Evolutionary conservation across 2,113 vertebrate genomes (phyloP), one percentile per base, ranked within the genome.

Genomic region (Orthonyx spaldingii): DNA sequence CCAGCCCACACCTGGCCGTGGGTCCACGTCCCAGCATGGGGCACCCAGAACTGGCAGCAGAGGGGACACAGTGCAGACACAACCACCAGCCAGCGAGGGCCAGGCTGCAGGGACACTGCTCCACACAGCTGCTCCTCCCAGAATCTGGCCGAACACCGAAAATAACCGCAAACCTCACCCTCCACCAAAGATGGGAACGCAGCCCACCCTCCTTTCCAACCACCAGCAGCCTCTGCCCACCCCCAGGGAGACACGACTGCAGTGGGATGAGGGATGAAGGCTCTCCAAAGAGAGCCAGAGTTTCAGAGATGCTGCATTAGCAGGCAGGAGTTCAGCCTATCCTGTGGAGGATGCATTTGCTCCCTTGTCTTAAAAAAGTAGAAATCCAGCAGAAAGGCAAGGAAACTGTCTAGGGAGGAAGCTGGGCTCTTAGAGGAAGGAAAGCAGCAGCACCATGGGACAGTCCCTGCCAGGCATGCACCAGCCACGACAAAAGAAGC

Each of bases 1-100:
- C 41, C 47, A 61, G 41, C 32, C 55, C 19, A 18, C n/a, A 44
- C 37, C 53, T 10, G 41, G 47, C 65, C 2, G 0, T 4, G 56
- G 41, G 64, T 64, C 49, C 53, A 37, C 0, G 0, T 9, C 19
- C 47, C 0, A 0, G 27, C 72, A 69, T 1, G 6, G 65, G 61
- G 61, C 39, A 79, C 41, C 49, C 89, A 88, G 55, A 77, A 32
- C 56, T 84, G 56, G n/a, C 56, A 91, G 70, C 49, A 83, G 47
- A 79, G n/a, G 13, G 32, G 32, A 56, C 41, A 60, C 35, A 47
- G 47, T 4, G 21, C 61, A 76, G 66, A 69, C 39, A 66, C 61
- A 79, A 63, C 33, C 41, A 44, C 4, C 53, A 68, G 9, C 14
- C 22, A 18, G 1, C 0, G 7, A 69, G 27, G 70, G 53, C 28